These are phyloP conservation scores for Phenganax subtilis DNA, from an alignment of 92 coral and sea anemone species.

Conservation along the genomic window DNA sequence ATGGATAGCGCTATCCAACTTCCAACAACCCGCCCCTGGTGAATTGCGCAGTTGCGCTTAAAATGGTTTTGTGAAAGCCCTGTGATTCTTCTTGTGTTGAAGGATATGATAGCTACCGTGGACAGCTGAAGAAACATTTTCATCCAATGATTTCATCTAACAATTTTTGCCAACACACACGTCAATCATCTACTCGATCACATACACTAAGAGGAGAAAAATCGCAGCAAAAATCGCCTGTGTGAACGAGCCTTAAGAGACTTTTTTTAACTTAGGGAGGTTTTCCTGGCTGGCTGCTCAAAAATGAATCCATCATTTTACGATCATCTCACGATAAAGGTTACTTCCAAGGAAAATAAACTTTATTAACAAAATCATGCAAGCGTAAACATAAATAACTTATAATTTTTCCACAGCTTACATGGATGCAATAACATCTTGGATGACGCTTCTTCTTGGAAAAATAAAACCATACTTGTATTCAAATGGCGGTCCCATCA, in stretches of 20 bases:
- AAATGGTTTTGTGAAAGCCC: neutral
- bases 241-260: neutral
- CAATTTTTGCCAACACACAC: no score
- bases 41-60: neutral
- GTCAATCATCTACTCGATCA: no score
- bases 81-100: no score
- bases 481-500: slow-evolving; percentile 83
- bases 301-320: slow-evolving; percentile 61
- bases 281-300: slow-evolving; percentile 87
- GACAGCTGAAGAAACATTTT: no score
- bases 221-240: no score
- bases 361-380: neutral
- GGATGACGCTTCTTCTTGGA: slow-evolving; percentile 80
- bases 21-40: no score
- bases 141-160: no score
- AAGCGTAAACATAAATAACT: neutral
- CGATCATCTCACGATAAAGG: slow-evolving; percentile 61
- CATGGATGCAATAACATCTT: slow-evolving; percentile 74
- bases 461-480: slow-evolving; percentile 68
- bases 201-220: no score
- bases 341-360: neutral
- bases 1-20: no score
- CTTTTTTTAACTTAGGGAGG: slow-evolving; percentile 51
- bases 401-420: slow-evolving; percentile 32
- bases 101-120: no score